Conservation (phyloP, 2,888 invertebrate species). For the Melangyna quadrimaculata region DNA sequence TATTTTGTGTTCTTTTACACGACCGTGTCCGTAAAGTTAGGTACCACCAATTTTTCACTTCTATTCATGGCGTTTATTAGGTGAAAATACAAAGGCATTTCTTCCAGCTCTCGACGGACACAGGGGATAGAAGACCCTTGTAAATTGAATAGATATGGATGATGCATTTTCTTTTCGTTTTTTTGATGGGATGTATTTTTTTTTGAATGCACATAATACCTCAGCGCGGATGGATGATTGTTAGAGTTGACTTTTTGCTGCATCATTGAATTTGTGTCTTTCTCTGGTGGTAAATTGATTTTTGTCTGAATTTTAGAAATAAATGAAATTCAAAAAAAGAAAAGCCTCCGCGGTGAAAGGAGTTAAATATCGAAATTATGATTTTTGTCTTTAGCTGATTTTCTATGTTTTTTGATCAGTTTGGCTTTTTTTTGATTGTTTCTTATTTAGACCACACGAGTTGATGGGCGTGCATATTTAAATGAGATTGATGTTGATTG, state of each 20-base stretch:
- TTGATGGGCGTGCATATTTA: constrained; percentile 37
- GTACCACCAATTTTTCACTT: constrained; percentile 69
- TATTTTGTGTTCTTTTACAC: constrained; percentile 29
- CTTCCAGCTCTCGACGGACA: constrained; percentile 10
- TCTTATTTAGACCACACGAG: constrained; percentile 54
- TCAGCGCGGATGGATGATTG: constrained; percentile 52
- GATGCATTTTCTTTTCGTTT: constrained; percentile 12
- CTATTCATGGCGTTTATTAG: constrained; percentile 69
- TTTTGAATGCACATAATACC: constrained; percentile 7
- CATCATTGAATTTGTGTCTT: constrained; percentile 62
- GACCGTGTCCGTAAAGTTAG: constrained; percentile 39
- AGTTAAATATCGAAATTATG: constrained; percentile 51
- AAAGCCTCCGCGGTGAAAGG: constrained; percentile 31
- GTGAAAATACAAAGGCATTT: constrained; percentile 66
- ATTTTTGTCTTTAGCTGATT: constrained; percentile 27
- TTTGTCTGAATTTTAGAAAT: constrained; percentile 51
- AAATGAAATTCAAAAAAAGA: neutral
- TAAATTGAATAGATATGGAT: constrained; percentile 48
- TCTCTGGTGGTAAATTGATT: constrained; percentile 65
- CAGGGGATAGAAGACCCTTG: constrained; percentile 10
- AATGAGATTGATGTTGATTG: constrained; percentile 18
- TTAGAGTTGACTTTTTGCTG: constrained; percentile 61
- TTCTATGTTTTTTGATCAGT: neutral
- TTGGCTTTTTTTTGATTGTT: neutral
- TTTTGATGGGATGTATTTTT: neutral